Conservation (phyloP, 2,888 invertebrate species). For the Plagiodera versicolora region DNA sequence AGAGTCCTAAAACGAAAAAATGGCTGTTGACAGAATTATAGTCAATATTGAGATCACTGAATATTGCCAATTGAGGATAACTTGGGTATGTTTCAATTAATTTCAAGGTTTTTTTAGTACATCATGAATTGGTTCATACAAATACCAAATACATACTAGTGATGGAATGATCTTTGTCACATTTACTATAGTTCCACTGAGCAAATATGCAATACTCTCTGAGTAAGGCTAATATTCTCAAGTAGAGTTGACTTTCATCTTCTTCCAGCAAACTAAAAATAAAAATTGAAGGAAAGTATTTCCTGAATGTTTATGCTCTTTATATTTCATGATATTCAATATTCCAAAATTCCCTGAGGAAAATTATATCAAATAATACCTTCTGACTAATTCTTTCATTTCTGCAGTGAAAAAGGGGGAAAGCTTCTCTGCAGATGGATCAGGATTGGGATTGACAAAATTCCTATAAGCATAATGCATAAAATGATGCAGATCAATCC, state of each 20-base stretch:
- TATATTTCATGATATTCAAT: no score
- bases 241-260: conserved; percentile 59
- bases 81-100: no score
- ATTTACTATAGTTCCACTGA: conserved; percentile 55
- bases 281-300: not conserved
- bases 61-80: no score
- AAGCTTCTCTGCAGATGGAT: conserved; percentile 41
- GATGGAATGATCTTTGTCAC: conserved; percentile 35
- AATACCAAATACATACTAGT: conserved; percentile 38
- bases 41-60: no score
- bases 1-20: conserved; percentile 54
- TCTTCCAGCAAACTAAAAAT: conserved; percentile 46
- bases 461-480: conserved; percentile 49
- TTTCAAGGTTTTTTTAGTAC: not conserved
- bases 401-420: conserved; percentile 45
- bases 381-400: conserved; percentile 45
- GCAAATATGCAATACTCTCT: conserved; percentile 68
- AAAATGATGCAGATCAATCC: conserved; percentile 50
- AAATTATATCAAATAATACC: conserved; percentile 33
- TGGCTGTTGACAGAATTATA: no score
- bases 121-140: not conserved
- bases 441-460: conserved; percentile 45
- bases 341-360: no score
- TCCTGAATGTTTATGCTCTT: no score
- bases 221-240: conserved; percentile 64